These are phyloP conservation scores for Orussus abietinus DNA, from an alignment of 1,140 invertebrate genomes.

Conservation along the genomic window DNA sequence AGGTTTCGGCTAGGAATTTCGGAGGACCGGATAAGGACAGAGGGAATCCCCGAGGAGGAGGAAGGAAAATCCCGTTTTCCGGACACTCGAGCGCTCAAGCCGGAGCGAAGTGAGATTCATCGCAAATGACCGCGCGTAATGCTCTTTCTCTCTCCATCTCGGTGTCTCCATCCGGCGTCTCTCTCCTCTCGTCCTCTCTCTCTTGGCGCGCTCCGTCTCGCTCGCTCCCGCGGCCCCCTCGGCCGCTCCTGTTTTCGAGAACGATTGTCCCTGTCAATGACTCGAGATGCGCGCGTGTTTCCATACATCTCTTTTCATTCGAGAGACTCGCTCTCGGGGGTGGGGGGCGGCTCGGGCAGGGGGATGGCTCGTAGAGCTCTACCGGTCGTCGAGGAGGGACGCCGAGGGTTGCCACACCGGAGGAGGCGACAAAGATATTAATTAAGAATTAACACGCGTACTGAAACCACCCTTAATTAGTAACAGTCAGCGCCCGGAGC, in stretches of 20 bases:
- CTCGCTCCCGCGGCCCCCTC: conserved; percentile 2
- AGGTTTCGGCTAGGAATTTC: too few relatives aligned
- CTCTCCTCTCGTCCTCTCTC: not conserved
- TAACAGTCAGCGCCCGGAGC: conserved; percentile 36
- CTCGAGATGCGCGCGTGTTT: conserved; percentile 25
- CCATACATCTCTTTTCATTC: conserved; percentile 27
- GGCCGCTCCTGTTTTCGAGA: conserved; percentile 15
- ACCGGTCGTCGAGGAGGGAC: too few relatives aligned
- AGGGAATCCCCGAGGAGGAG: conserved; percentile 8
- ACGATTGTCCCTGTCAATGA: conserved; percentile 25
- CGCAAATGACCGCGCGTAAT: not conserved
- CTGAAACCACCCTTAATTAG: conserved; percentile 41
- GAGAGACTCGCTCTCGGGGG: conserved; percentile 16
- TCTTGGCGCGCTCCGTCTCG: not conserved
- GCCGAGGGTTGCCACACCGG: conserved; percentile 19
- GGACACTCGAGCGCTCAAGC: not conserved
- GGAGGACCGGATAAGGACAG: too few relatives aligned
- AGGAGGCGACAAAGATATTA: conserved; percentile 42
- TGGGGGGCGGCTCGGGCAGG: conserved; percentile 17
- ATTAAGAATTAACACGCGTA: conserved; percentile 46
- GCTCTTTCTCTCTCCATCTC: too few relatives aligned
- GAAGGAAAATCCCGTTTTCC: conserved; percentile 14
- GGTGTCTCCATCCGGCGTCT: not conserved
- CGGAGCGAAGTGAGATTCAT: conserved; percentile 1
- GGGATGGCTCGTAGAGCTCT: too few relatives aligned